Conservation (phyloP, 1,140 invertebrate genomes). For the Pseudachorutes palmiensis region DNA sequence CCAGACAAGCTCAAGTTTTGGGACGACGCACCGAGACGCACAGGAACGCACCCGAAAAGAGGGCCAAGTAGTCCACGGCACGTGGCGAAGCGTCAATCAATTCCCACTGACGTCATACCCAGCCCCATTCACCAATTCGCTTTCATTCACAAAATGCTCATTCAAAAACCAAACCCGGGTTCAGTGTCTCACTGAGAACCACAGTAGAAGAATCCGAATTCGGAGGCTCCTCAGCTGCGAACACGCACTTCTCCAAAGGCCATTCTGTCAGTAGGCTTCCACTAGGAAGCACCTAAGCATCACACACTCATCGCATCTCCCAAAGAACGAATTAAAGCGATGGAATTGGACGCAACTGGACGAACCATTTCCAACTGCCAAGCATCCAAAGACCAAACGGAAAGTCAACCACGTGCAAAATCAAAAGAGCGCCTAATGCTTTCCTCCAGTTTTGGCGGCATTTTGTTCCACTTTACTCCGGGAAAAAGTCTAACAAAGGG, state of each 20-base stretch:
- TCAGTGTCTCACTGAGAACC: constrained; percentile 32
- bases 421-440: too few species aligned
- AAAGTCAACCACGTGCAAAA: too few species aligned
- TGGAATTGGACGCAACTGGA: too few species aligned
- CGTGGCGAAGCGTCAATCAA: constrained; percentile 39
- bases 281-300: neutral
- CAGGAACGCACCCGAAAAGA: constrained; percentile 11
- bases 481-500: too few species aligned
- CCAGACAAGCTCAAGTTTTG: too few species aligned
- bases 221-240: neutral
- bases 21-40: neutral
- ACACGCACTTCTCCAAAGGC: constrained; percentile 10
- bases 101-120: constrained; percentile 38
- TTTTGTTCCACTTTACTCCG: too few species aligned
- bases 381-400: too few species aligned
- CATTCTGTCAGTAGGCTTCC: neutral
- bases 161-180: constrained; percentile 38
- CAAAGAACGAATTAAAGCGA: too few species aligned
- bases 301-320: neutral
- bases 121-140: constrained; percentile 39
- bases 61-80: constrained; percentile 31
- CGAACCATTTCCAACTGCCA: too few species aligned
- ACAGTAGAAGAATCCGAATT: constrained; percentile 22
- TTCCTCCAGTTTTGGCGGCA: too few species aligned
- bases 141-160: constrained; percentile 39